phyloP scores from a whole-genome alignment of 2,113 vertebrate species.

The Serilophus lunatus region DNA sequence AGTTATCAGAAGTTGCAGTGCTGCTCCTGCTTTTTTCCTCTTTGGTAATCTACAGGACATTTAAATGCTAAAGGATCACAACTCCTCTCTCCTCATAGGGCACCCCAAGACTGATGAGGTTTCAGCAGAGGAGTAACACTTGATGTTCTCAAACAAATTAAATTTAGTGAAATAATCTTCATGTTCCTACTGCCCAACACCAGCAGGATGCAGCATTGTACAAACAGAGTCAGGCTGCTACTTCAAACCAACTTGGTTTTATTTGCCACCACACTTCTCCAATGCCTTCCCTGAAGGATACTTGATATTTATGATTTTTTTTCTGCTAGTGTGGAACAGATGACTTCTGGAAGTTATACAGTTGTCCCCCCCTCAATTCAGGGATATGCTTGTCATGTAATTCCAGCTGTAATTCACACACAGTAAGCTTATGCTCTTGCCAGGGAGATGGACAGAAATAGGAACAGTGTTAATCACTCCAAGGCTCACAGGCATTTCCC shows the following conservation, averaged over 20 bases:
- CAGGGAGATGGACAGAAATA: neutral
- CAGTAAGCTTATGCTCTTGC: too few relatives aligned
- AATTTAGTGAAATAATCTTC: neutral
- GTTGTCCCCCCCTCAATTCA: neutral
- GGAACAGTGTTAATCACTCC: fast-evolving
- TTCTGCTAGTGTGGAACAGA: neutral
- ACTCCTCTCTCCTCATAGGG: neutral
- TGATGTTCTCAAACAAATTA: neutral
- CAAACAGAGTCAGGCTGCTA: neutral
- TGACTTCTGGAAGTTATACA: neutral
- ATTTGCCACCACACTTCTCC: neutral
- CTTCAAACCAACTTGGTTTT: neutral
- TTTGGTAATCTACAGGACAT: neutral
- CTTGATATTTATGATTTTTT: neutral
- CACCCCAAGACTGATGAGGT: neutral
- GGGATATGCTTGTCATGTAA: neutral
- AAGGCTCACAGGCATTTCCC: neutral
- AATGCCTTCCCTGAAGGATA: neutral
- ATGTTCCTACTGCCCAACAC: neutral
- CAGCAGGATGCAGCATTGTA: neutral
- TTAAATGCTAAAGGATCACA: neutral
- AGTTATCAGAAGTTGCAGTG: neutral
- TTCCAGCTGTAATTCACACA: neutral
- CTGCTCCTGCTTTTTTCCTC: neutral
- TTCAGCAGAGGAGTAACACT: neutral